Conservation (phyloP, 2,797 vertebrate species). For the Serranus cabrilla region DNA sequence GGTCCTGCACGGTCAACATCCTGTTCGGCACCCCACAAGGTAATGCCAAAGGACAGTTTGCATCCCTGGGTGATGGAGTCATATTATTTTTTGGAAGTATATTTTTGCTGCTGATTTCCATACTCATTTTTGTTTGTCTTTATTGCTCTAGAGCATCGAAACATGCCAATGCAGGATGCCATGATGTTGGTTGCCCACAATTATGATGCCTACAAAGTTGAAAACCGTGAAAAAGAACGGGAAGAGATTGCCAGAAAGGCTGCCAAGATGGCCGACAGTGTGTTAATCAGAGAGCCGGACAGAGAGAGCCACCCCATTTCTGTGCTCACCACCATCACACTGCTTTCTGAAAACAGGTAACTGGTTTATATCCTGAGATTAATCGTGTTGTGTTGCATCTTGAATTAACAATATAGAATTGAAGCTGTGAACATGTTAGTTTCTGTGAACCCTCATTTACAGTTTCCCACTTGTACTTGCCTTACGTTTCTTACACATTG, state of each 20-base stretch:
- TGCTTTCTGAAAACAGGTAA: conserved; percentile 92
- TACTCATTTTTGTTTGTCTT: not conserved
- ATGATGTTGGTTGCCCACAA: conserved; percentile 97
- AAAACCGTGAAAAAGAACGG: conserved; percentile 94
- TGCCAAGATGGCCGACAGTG: conserved; percentile 97
- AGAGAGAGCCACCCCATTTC: conserved; percentile 90
- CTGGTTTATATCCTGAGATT: not conserved
- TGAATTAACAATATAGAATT: not conserved
- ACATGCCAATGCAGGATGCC: conserved; percentile 98
- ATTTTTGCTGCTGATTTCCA: not conserved
- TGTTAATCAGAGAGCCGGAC: conserved; percentile 93
- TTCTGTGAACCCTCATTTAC: not conserved
- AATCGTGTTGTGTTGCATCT: not conserved
- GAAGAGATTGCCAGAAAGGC: conserved; percentile 96
- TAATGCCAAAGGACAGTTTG: conserved; percentile 58
- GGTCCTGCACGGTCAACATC: conserved; percentile 99
- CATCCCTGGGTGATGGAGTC: not conserved
- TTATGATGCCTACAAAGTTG: conserved; percentile 93
- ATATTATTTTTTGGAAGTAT: not conserved
- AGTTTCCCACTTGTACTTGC: not conserved
- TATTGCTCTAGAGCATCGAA: conserved; percentile 91
- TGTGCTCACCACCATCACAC: conserved; percentile 91
- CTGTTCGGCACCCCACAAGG: conserved; percentile 98
- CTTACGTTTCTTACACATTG: not conserved
- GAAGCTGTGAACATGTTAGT: not conserved